Evolutionary conservation across 2,113 vertebrate species (phyloP), one percentile per base, ranked within the genome.

Genomic region (Irena cyanogastra): DNA sequence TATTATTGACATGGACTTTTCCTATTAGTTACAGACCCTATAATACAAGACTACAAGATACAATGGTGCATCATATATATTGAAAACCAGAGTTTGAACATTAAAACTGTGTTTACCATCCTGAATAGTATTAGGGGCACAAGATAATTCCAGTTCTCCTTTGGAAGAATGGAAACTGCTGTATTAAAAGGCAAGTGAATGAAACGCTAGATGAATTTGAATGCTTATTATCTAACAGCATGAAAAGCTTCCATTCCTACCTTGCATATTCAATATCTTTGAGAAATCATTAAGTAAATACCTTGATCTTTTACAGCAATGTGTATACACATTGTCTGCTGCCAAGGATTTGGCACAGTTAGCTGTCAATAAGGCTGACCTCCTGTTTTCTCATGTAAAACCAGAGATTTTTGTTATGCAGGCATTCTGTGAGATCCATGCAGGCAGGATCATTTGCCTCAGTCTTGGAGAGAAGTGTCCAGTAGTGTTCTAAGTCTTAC

Each of bases 61-160:
- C 5, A 33, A 6, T 30, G 16, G 14, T 75, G 20, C 1, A 1
- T 68, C 27, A 15, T 3, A 0, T 3, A 0, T 16, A 52, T 9
- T 41, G 30, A 86, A 89, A 86, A 47, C 8, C 27, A 35, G 35
- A 61, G 12, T 66, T 41, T 75, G 26, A 78, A 14, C 24, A 22
- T 33, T 68, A 35, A 74, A 72, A 2, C 13, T 33, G 12, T 81
- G 44, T 14, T 61, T 81, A 61, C 11, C 4, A 31, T 64, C 20
- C 37, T 47, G 39, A 47, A 54, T 18, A 71, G 26, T 4, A 78
- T 63, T 59, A 75, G 27, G 8, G 10, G 4, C 57, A 56, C 15
- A 52, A 76, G 31, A 23, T 35, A 57, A 57, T 83, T 80, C 9
- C 10, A 57, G 3, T 41, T 80, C 17, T 69, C 37, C 20, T 53